These are phyloP conservation scores for Acanthosepion pharaonis DNA, from an alignment of 2,888 invertebrate genomes.

Conservation along the genomic window DNA sequence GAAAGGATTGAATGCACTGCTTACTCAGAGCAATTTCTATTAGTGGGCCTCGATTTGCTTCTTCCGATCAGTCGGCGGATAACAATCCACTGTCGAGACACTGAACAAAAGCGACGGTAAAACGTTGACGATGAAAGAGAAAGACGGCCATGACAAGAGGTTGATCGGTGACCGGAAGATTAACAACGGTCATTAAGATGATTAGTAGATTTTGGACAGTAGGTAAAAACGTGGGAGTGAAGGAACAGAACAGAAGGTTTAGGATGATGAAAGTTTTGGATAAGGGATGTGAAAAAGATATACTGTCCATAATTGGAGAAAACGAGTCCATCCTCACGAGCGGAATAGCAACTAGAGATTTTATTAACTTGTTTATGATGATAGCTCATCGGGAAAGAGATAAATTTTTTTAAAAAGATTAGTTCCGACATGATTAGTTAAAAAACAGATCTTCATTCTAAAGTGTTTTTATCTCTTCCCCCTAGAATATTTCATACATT, in stretches of 20 bases:
- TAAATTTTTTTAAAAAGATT: no score
- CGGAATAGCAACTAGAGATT: no score
- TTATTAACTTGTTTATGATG: no score
- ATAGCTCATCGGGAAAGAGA: no score
- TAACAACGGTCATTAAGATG: not conserved
- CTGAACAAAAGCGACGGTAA: not conserved
- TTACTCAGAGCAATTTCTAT: not conserved
- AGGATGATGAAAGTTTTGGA: not conserved
- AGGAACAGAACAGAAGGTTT: not conserved
- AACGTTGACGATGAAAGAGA: not conserved
- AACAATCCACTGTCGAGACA: not conserved
- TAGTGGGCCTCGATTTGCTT: not conserved
- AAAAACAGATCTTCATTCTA: no score
- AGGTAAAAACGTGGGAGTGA: not conserved
- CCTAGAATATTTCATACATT: no score
- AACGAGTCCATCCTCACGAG: no score
- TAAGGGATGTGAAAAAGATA: not conserved
- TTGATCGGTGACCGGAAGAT: not conserved
- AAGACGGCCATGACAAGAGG: not conserved
- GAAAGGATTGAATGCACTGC: slow-evolving; percentile 1
- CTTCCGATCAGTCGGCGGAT: not conserved
- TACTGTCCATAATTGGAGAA: not conserved
- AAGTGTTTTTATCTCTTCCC: no score
- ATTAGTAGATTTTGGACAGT: not conserved
- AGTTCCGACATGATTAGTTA: no score